phyloP scores from a whole-genome alignment of 2,797 vertebrate genomes.

The Siniperca undulata region DNA sequence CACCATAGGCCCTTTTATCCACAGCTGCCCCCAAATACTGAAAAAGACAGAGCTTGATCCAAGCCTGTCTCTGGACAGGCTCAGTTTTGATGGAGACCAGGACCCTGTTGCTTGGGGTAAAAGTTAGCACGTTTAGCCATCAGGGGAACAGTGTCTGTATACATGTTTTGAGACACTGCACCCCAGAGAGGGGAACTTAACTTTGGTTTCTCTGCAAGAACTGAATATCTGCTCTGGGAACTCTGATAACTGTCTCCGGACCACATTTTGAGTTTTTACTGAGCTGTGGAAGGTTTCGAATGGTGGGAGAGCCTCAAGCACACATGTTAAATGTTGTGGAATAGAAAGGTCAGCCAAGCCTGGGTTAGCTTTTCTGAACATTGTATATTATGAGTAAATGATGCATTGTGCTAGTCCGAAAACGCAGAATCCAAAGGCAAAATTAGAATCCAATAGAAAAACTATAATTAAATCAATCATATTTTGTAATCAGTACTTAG shows the following conservation, averaged over 20 bases:
- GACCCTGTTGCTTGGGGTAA: conserved; percentile 52
- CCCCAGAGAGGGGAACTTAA: conserved; percentile 68
- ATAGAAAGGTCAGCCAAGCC: conserved; percentile 56
- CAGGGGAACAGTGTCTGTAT: conserved; percentile 51
- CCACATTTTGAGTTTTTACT: conserved; percentile 56
- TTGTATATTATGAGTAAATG: conserved; percentile 47
- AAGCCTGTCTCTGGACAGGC: conserved; percentile 63
- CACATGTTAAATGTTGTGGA: conserved; percentile 58
- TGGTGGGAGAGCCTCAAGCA: conserved; percentile 44
- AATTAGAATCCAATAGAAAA: conserved; percentile 11
- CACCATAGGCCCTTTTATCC: conserved; percentile 64
- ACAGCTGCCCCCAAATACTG: conserved; percentile 57
- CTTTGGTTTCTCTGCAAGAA: conserved; percentile 62
- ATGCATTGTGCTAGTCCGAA: conserved; percentile 41
- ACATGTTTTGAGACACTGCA: conserved; percentile 68
- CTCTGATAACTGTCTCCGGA: conserved; percentile 62
- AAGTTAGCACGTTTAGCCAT: conserved; percentile 70
- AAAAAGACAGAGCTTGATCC: conserved; percentile 58
- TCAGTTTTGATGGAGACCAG: conserved; percentile 73
- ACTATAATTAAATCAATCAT: conserved; percentile 16
- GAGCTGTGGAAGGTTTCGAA: conserved; percentile 52
- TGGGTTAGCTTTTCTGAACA: conserved; percentile 33
- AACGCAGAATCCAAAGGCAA: conserved; percentile 30
- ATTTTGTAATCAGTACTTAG: conserved; percentile 18
- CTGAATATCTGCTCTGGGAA: conserved; percentile 66